Evolutionary conservation across 2,797 vertebrate genomes (phyloP), one percentile per base, ranked within the genome.

Genomic region (Betta splendens): DNA sequence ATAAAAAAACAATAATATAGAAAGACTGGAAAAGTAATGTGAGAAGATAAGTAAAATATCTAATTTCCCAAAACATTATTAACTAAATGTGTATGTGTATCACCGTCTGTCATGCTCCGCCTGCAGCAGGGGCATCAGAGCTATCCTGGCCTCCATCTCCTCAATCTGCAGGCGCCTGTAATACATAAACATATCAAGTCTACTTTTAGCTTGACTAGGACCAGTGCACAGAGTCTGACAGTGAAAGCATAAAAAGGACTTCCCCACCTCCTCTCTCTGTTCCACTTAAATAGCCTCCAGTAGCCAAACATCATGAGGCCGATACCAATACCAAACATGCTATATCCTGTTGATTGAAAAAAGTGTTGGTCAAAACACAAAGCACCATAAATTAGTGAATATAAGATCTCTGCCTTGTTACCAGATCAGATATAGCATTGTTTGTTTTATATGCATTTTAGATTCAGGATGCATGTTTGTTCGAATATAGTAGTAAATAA

Each of bases 131-230:
- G 96, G 97, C 81, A 93, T 69, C 32, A 98, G 28, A 0, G 94
- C 95, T 1, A 98, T 85, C 18, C 94, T 92, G 2, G 94, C 79
- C 68, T 98, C 96, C 50, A 97, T 9, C 0, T 98, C 95, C 87
- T 98, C 97, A 11, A 98, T 94, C 49, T 85, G 91, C 55, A 95
- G 57, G 33, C 95, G 94, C 65, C 96, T 98, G 87, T 0, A 18
- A 64, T 11, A 54, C 29, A 80, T 26, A 72, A 32, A 56, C 36
- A 56, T 7, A 37, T 18, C 5, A 21, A 42, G 38, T 38, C 3
- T 47, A 46, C 32, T 25, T 32, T 31, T 21, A 46, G 8, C 3
- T 25, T 2, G 8, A 6, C 2, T 12, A 18, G 23, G 21, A 47
- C 17, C 7, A 11, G 20, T 5, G 21, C 1, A 15, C 2, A 7